Evolutionary conservation across 1,140 invertebrate species (phyloP).

Genomic region (Solenopsis fugax): DNA sequence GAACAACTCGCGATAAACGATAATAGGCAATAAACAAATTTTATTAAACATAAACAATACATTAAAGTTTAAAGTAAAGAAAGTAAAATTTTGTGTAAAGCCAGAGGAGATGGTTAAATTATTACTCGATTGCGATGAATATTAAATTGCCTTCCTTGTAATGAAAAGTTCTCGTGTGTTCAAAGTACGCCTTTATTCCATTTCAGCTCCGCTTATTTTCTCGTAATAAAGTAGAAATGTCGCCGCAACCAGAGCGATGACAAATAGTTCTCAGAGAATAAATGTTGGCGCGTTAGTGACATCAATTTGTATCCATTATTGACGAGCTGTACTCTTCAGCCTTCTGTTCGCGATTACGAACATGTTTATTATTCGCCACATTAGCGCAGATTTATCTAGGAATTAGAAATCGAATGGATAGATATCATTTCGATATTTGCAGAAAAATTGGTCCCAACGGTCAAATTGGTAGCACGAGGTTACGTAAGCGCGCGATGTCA

Average conservation of each 20-base stretch:
- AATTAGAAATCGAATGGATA: not conserved
- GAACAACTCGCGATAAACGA: not conserved
- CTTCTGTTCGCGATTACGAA: slow-evolving; percentile 16
- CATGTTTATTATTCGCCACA: slow-evolving; percentile 1
- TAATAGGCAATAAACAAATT: not conserved
- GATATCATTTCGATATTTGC: not conserved
- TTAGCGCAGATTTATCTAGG: not conserved
- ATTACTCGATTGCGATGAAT: not conserved
- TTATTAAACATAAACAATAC: not conserved
- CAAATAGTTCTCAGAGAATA: slow-evolving; percentile 18
- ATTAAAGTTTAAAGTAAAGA: not conserved
- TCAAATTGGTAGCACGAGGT: not conserved
- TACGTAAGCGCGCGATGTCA: not conserved
- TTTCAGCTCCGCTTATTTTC: slow-evolving; percentile 22
- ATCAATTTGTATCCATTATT: slow-evolving; percentile 36
- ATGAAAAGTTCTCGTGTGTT: not conserved
- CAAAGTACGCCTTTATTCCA: not conserved
- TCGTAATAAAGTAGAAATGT: slow-evolving; percentile 46
- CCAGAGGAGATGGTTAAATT: not conserved
- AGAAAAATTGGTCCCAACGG: not conserved
- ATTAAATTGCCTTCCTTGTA: slow-evolving; percentile 15
- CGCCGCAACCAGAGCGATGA: slow-evolving; percentile 15
- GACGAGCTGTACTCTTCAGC: not conserved
- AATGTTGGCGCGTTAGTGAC: not conserved
- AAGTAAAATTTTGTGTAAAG: not conserved